Base-by-base conservation (phyloP, 92 coral and sea anemone species). In the Porites divaricata region DNA sequence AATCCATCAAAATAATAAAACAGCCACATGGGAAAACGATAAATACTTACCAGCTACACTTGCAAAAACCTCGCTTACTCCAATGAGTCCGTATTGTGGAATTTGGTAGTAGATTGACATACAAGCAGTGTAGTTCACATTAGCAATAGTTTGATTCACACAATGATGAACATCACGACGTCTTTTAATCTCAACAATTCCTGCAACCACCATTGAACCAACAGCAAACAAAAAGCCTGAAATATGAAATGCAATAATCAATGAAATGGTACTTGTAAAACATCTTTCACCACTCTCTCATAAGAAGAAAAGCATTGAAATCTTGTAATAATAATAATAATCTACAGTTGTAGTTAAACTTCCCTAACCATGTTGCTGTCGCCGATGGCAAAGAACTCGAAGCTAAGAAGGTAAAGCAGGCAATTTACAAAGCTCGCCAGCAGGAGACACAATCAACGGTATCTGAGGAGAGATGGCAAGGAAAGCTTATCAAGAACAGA, bases 71-170 rank as follows among this genome's bases (percentile, higher is more conserved):
- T 96, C 99, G 61, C 99, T 92, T 78, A 96, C 63, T 14, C 99
- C 99, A 85, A 96, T 90, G 41, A 96, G 90, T n/a, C 79, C 91
- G 78, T 96, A 96, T 86, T 96, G 99, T 22, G 99, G 99, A 9
- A 95, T 81, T 75, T 96, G 99, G 61, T 76, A 96, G 23, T 79
- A 82, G 28, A 96, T 92, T 11, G 88, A 49, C 75, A 92, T 25
- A 8, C 90, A 41, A 35, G 95, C 90, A 23, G 96, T 93, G 63
- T 83, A 85, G 25, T 48, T 66, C 9, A 10, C 26, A 14, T 21
- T 1, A 68, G 62, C 85, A 12, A 95, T 75, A 8, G 59, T 23
- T 41, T 91, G 93, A 80, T 49, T 83, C 9, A 6, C 26, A 10
- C 78, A 26, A 28, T 63, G 56, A 28, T 28, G 2, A 3, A 35